A percentile compares a stretch with the other conserved stretches of the same genome.
phyloP scores from a whole-genome alignment of 1,140 invertebrate species.

The Archegozetes longisetosus region DNA sequence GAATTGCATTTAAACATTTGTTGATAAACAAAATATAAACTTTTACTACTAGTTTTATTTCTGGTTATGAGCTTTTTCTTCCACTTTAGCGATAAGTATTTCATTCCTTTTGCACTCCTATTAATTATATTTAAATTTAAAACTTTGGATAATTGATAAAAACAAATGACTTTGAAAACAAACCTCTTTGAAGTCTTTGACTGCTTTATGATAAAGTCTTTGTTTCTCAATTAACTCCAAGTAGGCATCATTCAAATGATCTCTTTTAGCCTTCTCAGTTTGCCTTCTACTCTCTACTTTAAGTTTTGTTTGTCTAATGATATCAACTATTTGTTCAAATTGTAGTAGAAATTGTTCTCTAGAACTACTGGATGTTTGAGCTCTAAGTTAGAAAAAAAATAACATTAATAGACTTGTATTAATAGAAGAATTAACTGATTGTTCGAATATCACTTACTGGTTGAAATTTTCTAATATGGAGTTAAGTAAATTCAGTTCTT shows the following conservation, averaged over 20 bases:
- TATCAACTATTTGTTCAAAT: conserved; percentile 67
- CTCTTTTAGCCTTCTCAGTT: conserved; percentile 52
- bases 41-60: too few relatives aligned
- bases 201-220: conserved; percentile 61
- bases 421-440: neutral
- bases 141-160: neutral
- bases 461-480: conserved; percentile 73
- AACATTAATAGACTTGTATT: neutral
- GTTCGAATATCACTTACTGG: conserved; percentile 9
- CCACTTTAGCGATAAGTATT: conserved; percentile 32
- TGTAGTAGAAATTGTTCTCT: conserved; percentile 75
- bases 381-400: conserved; percentile 26
- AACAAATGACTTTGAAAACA: conserved; percentile 2
- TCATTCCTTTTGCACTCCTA: conserved; percentile 52
- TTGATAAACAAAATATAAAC: too few relatives aligned
- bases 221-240: conserved; percentile 57
- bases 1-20: too few relatives aligned
- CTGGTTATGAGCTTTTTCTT: too few relatives aligned
- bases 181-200: conserved; percentile 50
- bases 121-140: conserved; percentile 19
- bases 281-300: conserved; percentile 45
- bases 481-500: conserved; percentile 75
- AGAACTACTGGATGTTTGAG: conserved; percentile 19
- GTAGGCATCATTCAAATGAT: conserved; percentile 49
- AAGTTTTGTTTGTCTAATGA: conserved; percentile 57